phyloP scores from a whole-genome alignment of 2,888 invertebrate species.

The Podabrus alpinus region DNA sequence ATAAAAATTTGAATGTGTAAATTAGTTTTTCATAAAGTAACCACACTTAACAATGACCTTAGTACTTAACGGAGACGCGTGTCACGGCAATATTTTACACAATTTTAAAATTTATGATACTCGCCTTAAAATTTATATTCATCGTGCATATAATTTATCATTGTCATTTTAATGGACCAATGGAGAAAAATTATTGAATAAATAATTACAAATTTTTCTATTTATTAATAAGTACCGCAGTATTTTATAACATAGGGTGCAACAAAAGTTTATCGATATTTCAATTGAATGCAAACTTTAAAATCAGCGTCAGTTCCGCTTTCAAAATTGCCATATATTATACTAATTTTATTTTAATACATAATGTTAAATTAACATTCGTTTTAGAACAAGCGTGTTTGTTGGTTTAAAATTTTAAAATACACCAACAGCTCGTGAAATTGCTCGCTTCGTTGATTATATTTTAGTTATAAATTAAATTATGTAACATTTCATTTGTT shows the following conservation, averaged over 20 bases:
- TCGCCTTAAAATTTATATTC: neutral
- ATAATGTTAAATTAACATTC: too few species aligned
- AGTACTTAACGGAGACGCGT: neutral
- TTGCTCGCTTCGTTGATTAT: too few species aligned
- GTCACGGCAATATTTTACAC: conserved; percentile 1
- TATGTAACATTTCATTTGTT: too few species aligned
- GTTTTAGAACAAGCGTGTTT: too few species aligned
- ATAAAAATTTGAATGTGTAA: neutral
- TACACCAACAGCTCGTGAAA: too few species aligned
- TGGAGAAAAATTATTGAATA: neutral
- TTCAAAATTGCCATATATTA: too few species aligned
- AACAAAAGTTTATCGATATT: too few species aligned
- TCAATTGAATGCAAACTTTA: too few species aligned
- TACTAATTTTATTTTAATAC: too few species aligned
- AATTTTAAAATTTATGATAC: neutral
- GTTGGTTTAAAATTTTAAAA: too few species aligned
- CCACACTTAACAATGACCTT: neutral
- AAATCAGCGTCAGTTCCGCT: too few species aligned
- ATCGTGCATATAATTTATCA: neutral
- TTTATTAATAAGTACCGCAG: neutral
- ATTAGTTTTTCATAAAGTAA: neutral
- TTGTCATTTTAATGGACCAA: neutral
- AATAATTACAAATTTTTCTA: neutral
- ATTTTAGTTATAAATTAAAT: too few species aligned
- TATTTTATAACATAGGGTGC: neutral